A percentile compares a stretch with the other conserved stretches of the same genome.
Evolutionary conservation across 1,140 invertebrate species (phyloP).

Genomic region (Plodia interpunctella): DNA sequence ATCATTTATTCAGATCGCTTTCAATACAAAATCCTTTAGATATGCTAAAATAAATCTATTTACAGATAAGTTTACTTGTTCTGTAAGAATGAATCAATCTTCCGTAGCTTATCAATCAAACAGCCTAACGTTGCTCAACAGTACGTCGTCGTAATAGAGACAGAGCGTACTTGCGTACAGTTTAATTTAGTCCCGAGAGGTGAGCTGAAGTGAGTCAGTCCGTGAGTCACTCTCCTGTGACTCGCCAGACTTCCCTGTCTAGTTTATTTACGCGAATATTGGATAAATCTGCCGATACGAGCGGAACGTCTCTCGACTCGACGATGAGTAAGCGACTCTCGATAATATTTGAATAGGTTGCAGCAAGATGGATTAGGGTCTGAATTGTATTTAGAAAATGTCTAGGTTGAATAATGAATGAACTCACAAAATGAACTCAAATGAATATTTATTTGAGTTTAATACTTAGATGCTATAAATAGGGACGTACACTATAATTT

Average conservation of each 20-base stretch:
- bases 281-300: constrained; percentile 34
- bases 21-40: neutral
- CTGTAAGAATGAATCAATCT: no score
- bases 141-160: neutral
- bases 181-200: constrained; percentile 24
- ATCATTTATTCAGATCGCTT: neutral
- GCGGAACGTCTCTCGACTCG: constrained; percentile 44
- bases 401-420: no score
- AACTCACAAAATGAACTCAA: no score
- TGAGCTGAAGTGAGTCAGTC: constrained; percentile 24
- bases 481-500: no score
- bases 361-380: neutral
- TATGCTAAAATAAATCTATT: no score
- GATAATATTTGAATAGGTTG: neutral
- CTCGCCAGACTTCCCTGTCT: constrained; percentile 18
- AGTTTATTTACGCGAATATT: constrained; percentile 37
- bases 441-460: no score
- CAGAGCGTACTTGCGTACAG: constrained; percentile 11
- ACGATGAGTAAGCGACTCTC: constrained; percentile 39
- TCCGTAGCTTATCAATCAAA: neutral
- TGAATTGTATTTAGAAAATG: neutral
- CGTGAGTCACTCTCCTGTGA: constrained; percentile 32
- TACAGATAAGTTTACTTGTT: no score
- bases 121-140: neutral
- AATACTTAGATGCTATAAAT: no score